Evolutionary conservation across 2,888 invertebrate species (phyloP).

Genomic region (Apamea sordens): DNA sequence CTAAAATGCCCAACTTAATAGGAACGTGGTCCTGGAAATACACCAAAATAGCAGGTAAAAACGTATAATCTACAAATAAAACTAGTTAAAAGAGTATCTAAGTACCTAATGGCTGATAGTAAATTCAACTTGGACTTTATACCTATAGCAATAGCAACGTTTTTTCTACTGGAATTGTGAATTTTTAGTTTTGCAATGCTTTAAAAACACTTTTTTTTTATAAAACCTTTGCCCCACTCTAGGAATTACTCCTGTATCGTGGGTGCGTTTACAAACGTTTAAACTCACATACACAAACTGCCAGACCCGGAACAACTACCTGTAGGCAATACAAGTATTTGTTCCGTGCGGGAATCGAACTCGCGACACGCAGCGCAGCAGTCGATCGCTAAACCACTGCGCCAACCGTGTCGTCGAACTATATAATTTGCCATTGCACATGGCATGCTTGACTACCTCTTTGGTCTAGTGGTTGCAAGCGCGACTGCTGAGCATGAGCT

Average conservation of each 20-base stretch:
- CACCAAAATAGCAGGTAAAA: not conserved
- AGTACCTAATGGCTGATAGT: not conserved
- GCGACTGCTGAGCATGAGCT: not conserved
- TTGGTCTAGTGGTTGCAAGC: not conserved
- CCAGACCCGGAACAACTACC: too few species aligned
- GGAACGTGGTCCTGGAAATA: not conserved
- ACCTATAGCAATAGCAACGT: not conserved
- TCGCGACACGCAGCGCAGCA: too few species aligned
- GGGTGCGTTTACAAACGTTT: too few species aligned
- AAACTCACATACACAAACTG: too few species aligned
- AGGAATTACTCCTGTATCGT: too few species aligned
- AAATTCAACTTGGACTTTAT: not conserved
- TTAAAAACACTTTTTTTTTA: too few species aligned
- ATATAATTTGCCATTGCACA: not conserved
- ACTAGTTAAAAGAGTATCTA: not conserved
- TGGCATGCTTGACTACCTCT: not conserved
- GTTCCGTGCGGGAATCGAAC: too few species aligned
- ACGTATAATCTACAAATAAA: not conserved
- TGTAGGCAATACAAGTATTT: too few species aligned
- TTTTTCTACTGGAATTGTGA: not conserved
- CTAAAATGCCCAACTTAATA: slow-evolving; percentile 3
- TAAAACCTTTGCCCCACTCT: too few species aligned
- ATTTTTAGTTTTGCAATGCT: not conserved
- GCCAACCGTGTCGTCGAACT: too few species aligned
- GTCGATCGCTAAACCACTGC: too few species aligned